phyloP scores from a whole-genome alignment of 1,140 invertebrate genomes.

The Drosophila arawakana region DNA sequence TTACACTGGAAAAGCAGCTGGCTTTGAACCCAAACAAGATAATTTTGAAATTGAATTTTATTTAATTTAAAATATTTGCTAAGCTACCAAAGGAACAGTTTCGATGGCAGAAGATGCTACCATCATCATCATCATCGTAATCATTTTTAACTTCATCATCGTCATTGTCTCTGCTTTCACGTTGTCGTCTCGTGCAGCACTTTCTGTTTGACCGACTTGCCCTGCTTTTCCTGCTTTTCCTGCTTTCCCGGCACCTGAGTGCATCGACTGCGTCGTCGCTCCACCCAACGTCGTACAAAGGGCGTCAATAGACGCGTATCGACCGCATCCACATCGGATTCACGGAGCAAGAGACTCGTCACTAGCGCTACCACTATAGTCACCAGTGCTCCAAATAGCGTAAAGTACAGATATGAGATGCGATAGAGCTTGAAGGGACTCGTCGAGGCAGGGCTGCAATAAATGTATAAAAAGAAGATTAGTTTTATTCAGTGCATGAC shows the following conservation, averaged over 20 bases:
- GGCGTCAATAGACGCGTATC: slow-evolving; percentile 88
- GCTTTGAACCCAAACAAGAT: slow-evolving; percentile 69
- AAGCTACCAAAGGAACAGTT: slow-evolving; percentile 73
- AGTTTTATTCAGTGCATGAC: too few species aligned
- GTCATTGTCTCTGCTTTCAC: slow-evolving; percentile 20
- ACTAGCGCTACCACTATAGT: slow-evolving; percentile 88
- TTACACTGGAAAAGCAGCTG: slow-evolving; percentile 49
- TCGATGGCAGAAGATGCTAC: slow-evolving; percentile 30
- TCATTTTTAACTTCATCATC: not conserved
- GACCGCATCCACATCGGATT: slow-evolving; percentile 86
- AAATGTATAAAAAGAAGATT: too few species aligned
- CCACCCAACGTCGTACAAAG: slow-evolving; percentile 87
- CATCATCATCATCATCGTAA: too few species aligned
- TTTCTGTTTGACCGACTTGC: slow-evolving; percentile 3
- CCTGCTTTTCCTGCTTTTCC: not conserved
- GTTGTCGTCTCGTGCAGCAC: slow-evolving; percentile 56
- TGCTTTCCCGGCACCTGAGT: slow-evolving; percentile 40
- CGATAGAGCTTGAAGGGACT: slow-evolving; percentile 78
- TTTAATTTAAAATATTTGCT: slow-evolving; percentile 74
- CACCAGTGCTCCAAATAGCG: slow-evolving; percentile 87
- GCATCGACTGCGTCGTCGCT: slow-evolving; percentile 73
- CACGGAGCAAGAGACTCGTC: slow-evolving; percentile 86
- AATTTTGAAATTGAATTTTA: slow-evolving; percentile 69
- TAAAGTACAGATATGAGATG: slow-evolving; percentile 89
- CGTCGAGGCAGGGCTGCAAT: slow-evolving; percentile 22